These are phyloP conservation scores for Micromussa lordhowensis DNA, from an alignment of 92 coral and sea anemone species.

Conservation along the genomic window DNA sequence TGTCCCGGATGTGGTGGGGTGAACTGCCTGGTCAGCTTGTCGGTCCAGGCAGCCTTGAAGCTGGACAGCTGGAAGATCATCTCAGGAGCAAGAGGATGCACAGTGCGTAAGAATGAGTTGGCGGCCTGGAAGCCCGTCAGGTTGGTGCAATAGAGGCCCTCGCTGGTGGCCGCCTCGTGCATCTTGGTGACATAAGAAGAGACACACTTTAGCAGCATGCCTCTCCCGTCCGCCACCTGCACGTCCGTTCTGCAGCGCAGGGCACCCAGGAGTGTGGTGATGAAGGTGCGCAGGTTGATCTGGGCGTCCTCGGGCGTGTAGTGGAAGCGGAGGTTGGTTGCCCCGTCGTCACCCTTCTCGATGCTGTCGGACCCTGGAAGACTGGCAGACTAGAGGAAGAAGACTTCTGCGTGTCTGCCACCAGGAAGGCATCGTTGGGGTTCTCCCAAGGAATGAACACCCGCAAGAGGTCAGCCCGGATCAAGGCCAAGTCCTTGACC, in stretches of 20 bases:
- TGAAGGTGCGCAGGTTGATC: conserved; percentile 45
- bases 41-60: conserved; percentile 28
- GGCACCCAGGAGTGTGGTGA: conserved; percentile 49
- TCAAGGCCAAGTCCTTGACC: conserved; percentile 19
- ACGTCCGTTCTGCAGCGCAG: conserved; percentile 66
- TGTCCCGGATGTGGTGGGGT: not conserved
- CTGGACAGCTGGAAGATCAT: conserved; percentile 27
- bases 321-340: not conserved
- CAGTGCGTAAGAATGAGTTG: not conserved
- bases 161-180: conserved; percentile 38
- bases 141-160: conserved; percentile 26
- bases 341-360: not conserved
- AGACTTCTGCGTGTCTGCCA: conserved; percentile 53
- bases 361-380: not conserved
- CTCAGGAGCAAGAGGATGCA: conserved; percentile 39
- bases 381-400: not conserved
- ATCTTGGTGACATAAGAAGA: conserved; percentile 63
- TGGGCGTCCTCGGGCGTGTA: conserved; percentile 51
- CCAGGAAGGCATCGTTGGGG: conserved; percentile 24
- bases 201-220: conserved; percentile 56
- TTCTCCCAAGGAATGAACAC: conserved; percentile 52
- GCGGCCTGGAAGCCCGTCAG: conserved; percentile 39
- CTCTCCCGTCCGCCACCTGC: conserved; percentile 49
- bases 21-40: conserved; percentile 19
- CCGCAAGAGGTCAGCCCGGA: not conserved